phyloP scores from a whole-genome alignment of 1,140 invertebrate species.

The Sipha flava region DNA sequence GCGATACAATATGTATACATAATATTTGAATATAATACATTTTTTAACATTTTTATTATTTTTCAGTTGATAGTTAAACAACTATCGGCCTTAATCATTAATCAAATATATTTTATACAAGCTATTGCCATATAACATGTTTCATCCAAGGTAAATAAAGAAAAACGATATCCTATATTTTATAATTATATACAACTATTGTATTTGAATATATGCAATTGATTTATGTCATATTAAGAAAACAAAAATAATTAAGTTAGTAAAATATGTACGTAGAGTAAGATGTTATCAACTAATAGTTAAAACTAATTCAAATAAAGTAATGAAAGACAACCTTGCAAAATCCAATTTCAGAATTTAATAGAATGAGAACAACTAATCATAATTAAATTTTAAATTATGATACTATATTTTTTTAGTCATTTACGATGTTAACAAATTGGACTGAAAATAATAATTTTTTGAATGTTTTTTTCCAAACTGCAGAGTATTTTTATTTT shows the following conservation, averaged over 20 bases:
- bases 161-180: background rate
- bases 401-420: background rate
- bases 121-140: background rate
- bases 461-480: background rate
- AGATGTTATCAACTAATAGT: background rate
- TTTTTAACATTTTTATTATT: too few species aligned
- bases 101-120: background rate
- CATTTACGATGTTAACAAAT: background rate
- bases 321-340: too few species aligned
- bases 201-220: background rate
- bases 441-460: background rate
- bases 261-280: background rate
- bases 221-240: conserved; percentile 5
- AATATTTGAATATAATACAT: too few species aligned
- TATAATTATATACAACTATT: background rate
- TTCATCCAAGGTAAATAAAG: background rate
- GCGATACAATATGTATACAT: too few species aligned
- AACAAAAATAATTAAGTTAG: too few species aligned
- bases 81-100: too few species aligned
- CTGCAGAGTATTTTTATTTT: too few species aligned
- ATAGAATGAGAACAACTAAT: background rate
- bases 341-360: background rate
- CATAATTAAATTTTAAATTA: background rate
- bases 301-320: background rate
- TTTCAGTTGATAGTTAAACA: too few species aligned